Conservation (phyloP, 2,113 vertebrate genomes). For the Entelurus aequoreus region DNA sequence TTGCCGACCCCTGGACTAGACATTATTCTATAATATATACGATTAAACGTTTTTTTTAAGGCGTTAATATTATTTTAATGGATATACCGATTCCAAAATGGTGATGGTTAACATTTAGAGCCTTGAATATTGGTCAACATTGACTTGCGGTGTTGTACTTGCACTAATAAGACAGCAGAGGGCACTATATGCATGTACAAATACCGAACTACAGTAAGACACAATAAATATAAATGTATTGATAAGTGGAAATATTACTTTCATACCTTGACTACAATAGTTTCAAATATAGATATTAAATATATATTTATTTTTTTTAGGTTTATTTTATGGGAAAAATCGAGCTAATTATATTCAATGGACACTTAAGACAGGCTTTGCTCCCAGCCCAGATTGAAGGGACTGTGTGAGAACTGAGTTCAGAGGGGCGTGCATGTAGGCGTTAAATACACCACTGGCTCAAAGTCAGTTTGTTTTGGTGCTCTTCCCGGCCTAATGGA, state of each 20-base stretch:
- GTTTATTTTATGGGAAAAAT: not conserved
- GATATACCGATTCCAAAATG: too few species aligned
- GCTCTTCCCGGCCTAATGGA: conserved; percentile 35
- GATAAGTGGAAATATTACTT: not conserved
- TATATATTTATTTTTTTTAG: not conserved
- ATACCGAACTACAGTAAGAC: not conserved
- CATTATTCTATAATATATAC: too few species aligned
- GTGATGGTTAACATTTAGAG: too few species aligned
- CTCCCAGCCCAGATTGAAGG: too few species aligned
- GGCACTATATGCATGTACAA: conserved; percentile 26
- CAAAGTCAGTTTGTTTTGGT: conserved; percentile 55
- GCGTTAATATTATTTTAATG: too few species aligned
- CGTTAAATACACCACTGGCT: conserved; percentile 29
- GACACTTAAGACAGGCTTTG: not conserved
- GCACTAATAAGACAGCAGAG: conserved; percentile 39
- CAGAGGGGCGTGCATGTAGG: conserved; percentile 46
- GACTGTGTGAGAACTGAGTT: conserved; percentile 52
- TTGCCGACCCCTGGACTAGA: too few species aligned
- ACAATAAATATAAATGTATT: too few species aligned
- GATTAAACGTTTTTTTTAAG: too few species aligned
- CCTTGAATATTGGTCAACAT: not conserved
- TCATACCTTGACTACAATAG: not conserved
- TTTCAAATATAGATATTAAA: too few species aligned
- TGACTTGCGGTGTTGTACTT: conserved; percentile 1
- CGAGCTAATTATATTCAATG: not conserved